phyloP scores from a whole-genome alignment of 2,888 invertebrate species.

The Drosophila nr. perissopoda region DNA sequence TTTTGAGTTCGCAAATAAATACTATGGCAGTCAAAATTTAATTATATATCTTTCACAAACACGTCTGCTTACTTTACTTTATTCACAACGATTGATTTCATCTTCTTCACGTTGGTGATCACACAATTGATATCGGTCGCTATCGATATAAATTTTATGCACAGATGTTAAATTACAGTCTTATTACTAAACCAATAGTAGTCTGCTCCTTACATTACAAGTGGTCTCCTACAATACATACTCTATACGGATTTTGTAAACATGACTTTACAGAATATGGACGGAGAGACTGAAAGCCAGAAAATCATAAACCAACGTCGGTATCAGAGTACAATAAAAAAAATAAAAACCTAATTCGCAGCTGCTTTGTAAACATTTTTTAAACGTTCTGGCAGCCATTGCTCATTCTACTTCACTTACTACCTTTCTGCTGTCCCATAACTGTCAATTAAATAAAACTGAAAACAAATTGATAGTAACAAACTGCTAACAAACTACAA shows the following conservation, averaged over 20 bases:
- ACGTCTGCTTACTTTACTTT: background rate
- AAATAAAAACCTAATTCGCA: constrained; percentile 42
- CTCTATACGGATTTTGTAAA: background rate
- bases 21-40: background rate
- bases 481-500: constrained; percentile 76
- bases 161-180: background rate
- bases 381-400: constrained; percentile 55
- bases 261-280: background rate
- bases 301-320: too few relatives aligned
- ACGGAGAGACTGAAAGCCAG: background rate
- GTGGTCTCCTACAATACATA: background rate
- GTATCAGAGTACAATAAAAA: constrained; percentile 40
- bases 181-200: too few relatives aligned
- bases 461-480: constrained; percentile 37
- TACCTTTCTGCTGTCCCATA: constrained; percentile 58
- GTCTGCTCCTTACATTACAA: background rate
- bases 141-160: background rate
- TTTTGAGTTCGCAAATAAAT: background rate
- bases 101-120: background rate
- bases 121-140: background rate
- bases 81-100: background rate
- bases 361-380: constrained; percentile 64
- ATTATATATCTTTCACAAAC: background rate
- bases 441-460: constrained; percentile 43
- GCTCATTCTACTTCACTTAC: constrained; percentile 46